These are phyloP conservation scores for Sigmodon hispidus DNA, from an alignment of 2,113 vertebrate species.

Conservation along the genomic window DNA sequence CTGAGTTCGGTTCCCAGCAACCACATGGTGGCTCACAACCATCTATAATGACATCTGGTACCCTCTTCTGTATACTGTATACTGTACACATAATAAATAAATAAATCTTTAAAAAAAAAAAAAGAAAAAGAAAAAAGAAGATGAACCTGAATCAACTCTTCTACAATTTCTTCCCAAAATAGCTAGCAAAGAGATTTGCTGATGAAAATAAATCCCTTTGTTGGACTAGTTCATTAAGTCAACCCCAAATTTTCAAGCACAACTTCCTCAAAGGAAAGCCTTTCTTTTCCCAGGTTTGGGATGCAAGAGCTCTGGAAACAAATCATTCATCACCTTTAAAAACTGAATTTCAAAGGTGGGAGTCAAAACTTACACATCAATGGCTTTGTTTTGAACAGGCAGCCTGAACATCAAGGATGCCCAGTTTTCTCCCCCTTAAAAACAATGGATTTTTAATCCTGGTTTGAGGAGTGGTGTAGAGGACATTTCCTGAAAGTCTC, in stretches of 20 bases:
- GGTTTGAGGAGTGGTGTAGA: conserved; percentile 19
- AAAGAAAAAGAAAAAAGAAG: neutral
- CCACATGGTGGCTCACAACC: too few species aligned
- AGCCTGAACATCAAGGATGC: neutral
- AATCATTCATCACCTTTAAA: neutral
- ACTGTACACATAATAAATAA: too few species aligned
- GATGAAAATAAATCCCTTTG: neutral
- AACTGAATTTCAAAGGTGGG: neutral
- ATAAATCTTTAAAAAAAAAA: too few species aligned
- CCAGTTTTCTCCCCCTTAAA: neutral
- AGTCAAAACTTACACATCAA: neutral
- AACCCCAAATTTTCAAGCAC: neutral
- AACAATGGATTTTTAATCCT: conserved; percentile 45
- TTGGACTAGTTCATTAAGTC: neutral
- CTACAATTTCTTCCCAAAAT: conserved; percentile 17
- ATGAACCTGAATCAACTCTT: conserved; percentile 1
- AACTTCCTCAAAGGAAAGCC: neutral
- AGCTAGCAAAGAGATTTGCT: conserved; percentile 23
- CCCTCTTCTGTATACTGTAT: too few species aligned
- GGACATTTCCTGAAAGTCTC: conserved; percentile 7
- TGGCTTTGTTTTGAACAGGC: conserved; percentile 9
- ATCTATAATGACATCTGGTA: too few species aligned
- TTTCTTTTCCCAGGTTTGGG: neutral
- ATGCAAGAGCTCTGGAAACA: neutral
- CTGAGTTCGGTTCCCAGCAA: too few species aligned